Evolutionary conservation across 2,888 invertebrate species (phyloP).

Genomic region (Drosophila borealis): DNA sequence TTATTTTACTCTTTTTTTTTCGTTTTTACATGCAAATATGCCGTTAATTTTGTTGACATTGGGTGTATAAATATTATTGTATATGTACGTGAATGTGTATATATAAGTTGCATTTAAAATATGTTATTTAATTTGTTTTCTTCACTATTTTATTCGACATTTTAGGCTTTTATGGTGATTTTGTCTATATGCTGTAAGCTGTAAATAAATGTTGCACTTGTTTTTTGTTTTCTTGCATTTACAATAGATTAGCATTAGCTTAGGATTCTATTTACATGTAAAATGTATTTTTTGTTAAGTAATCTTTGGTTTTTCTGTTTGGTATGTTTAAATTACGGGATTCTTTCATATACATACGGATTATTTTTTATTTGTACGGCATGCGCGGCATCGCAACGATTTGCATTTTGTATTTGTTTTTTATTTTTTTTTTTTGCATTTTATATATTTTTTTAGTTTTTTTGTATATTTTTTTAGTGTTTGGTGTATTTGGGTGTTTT

Average conservation of each 20-base stretch:
- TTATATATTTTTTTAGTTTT: constrained; percentile 7
- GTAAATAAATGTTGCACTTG: constrained; percentile 70
- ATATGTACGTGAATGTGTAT: constrained; percentile 50
- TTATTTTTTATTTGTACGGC: constrained; percentile 59
- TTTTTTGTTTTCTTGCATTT: constrained; percentile 33
- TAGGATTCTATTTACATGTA: constrained; percentile 68
- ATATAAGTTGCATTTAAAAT: constrained; percentile 68
- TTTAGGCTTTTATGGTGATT: constrained; percentile 79
- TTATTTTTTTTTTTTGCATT: constrained; percentile 18
- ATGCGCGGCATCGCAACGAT: constrained; percentile 54
- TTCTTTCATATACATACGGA: constrained; percentile 9
- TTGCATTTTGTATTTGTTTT: constrained; percentile 35
- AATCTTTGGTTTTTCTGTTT: constrained; percentile 13
- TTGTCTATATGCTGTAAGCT: constrained; percentile 69
- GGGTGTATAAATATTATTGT: constrained; percentile 43
- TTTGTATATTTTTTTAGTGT: constrained; percentile 12
- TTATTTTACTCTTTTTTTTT: constrained; percentile 11
- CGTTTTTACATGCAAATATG: constrained; percentile 56
- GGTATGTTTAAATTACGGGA: constrained; percentile 20
- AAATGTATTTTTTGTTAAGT: constrained; percentile 36
- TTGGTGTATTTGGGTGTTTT: constrained; percentile 21
- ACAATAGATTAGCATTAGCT: constrained; percentile 55
- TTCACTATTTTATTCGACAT: constrained; percentile 50
- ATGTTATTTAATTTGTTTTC: constrained; percentile 48
- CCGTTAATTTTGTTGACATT: constrained; percentile 58